Evolutionary conservation across 2,797 vertebrate species (phyloP), one percentile per base, ranked within the genome.

Genomic region (Sebastes diploproa): DNA sequence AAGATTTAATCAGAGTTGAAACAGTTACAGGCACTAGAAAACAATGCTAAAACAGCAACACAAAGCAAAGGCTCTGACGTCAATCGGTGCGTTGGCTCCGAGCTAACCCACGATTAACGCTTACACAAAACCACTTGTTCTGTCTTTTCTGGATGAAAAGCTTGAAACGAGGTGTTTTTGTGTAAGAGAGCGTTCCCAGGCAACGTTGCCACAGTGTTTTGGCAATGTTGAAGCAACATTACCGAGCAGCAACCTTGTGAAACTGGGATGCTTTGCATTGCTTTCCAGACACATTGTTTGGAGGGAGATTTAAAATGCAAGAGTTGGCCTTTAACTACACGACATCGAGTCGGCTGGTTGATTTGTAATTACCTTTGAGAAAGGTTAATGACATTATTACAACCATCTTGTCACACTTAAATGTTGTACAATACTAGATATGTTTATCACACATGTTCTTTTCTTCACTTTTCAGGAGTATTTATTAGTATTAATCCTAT

Each of bases 221-320:
- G 94, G 95, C 89, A 82, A 81, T 86, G 91, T 86, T 91, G 74
- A 77, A 63, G 72, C 93, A 95, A 96, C 95, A 95, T 95, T 95
- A 95, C 91, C 87, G 72, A 89, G 85, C 56, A 83, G 81, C 68
- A 86, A 82, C 83, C 93, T 91, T 90, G 89, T 81, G 77, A 82
- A 81, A 81, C 92, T 75, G 93, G 94, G 95, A 95, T 93, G 94
- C 95, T 97, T 96, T 97, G 96, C 93, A 87, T 95, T 96, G 92
- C 91, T 95, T 95, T 90, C 78, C 80, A 80, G 54, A 90, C 82
- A 92, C 95, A 96, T 96, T 94, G 95, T 94, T 94, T 90, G 82
- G 58, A 76, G 83, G 85, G 80, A 86, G 71, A 88, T 88, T 86
- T 71, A 55, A 93, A 91, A 88, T 90, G 91, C 89, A 95, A 94